A percentile compares a stretch with the other conserved stretches of the same genome.
Conservation (phyloP, 2,888 invertebrate genomes). For the Lamproptera curius region DNA sequence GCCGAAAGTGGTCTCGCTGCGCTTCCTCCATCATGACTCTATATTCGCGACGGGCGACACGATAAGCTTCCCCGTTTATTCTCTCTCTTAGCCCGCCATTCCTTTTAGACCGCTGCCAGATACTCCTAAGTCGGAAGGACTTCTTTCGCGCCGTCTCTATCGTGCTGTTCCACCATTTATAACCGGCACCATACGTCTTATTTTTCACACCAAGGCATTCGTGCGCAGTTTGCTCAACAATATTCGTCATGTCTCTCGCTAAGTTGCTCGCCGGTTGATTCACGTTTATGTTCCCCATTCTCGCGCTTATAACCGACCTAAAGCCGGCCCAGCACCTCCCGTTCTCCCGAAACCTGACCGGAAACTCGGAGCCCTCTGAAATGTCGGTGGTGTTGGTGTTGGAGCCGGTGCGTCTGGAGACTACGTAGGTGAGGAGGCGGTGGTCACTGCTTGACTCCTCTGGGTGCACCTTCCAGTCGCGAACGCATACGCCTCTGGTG, state of each 20-base stretch:
- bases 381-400: not conserved
- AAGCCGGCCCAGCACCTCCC: conserved; percentile 3
- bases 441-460: conserved; percentile 28
- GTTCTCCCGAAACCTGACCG: not conserved
- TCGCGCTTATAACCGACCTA: conserved; percentile 1
- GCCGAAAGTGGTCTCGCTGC: not conserved
- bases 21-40: not conserved
- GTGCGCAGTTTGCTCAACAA: not conserved
- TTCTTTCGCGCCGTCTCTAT: not conserved
- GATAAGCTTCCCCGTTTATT: not conserved
- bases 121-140: not conserved
- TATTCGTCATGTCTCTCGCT: not conserved
- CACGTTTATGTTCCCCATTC: not conserved
- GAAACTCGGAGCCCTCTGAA: not conserved
- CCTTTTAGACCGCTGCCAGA: not conserved
- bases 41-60: not conserved
- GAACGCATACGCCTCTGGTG: not conserved
- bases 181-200: no score
- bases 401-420: not conserved
- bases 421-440: conserved; percentile 20
- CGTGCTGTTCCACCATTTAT: no score
- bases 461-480: conserved; percentile 15
- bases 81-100: not conserved
- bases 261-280: not conserved
- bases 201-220: not conserved